Base-by-base conservation (phyloP, 2,797 vertebrate species). In the Muraenolepis orangiensis region DNA sequence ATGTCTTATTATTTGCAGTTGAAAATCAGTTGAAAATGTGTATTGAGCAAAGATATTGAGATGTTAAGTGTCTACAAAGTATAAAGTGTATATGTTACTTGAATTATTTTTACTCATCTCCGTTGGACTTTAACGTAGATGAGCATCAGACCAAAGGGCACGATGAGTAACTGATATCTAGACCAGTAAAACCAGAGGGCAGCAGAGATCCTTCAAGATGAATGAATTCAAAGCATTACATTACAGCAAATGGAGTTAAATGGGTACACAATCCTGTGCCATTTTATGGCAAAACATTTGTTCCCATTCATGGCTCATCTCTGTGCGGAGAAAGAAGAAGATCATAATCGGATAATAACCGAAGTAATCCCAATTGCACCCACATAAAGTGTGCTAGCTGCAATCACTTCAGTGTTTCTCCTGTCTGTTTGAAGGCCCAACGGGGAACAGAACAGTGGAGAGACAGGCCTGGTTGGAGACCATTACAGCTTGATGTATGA, bases 81-180 rank as follows among this genome's bases (percentile, higher is more conserved):
- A 38, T 6, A 38, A 38, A 38, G n/a, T n/a, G n/a, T n/a, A n/a
- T n/a, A n/a, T n/a, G n/a, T n/a, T n/a, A n/a, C n/a, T n/a, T n/a
- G n/a, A n/a, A n/a, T n/a, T n/a, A n/a, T n/a, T n/a, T n/a, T n/a
- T n/a, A n/a, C 46, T 91, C 64, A 83, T 87, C 87, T 79, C 82
- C 85, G 88, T 90, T 87, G 92, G 78, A 86, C 84, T 86, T 86
- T n/a, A n/a, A 89, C 94, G 85, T 81, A 92, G 93, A 95, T 94
- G 94, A 94, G 93, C 93, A 89, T 80, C 87, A 82, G 71, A 80
- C 83, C 77, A 85, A 91, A 87, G 94, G 92, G 91, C 91, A 89
- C 91, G 93, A 95, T 93, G 67, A 84, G 74, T 71, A 78, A 80
- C 87, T 92, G 93, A 91, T 94, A 95, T 94, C 93, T 95, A 92